Base-by-base conservation (phyloP, 2,797 vertebrate genomes). In the Erithacus rubecula region DNA sequence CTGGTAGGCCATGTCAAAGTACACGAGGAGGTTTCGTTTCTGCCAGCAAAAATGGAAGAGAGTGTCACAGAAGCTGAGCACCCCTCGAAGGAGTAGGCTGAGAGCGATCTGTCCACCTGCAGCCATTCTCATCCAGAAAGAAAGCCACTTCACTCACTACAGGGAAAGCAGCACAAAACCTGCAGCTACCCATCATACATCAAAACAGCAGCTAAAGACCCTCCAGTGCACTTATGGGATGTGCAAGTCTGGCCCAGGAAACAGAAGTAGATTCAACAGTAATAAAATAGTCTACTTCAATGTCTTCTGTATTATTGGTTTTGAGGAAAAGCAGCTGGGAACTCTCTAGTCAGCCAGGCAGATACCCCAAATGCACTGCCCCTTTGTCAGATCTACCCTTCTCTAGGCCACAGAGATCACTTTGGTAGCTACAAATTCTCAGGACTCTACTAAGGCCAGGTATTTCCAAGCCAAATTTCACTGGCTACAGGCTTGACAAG, bases 1-100 rank as follows among this genome's bases (percentile, higher is more conserved):
- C 97, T 99, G 99, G 94, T 99, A 99, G 44, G 99, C 99, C 99
- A 99, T 99, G 97, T 99, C 99, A 15, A 99, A 99, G 97, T 99
- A 99, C n/a, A 98, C 98, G 0, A 99, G 98, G 89, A 99, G 98
- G 76, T 99, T 99, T 94, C 97, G 98, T 98, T 99, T 99, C 99
- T 99, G 97, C 83, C 60, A 94, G 78, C 67, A 58, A 78, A 83
- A 51, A 86, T 43, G 24, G 34, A 46, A 89, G 9, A 84, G 22
- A 18, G 29, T 4, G 30, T 94, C 46, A 92, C 11, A 26, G n/a
- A 55, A 65, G 51, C n/a, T 39, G n/a, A 49, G 15, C 13, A 53
- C 1, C 19, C 15, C 51, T 46, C 9, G 17, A 52, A 47, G 23
- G 26, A 75, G 60, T 63, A 37, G 36, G 56, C 30, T 72, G 27